Base-by-base conservation (phyloP, 2,113 vertebrate genomes). In the Sylvia atricapilla region DNA sequence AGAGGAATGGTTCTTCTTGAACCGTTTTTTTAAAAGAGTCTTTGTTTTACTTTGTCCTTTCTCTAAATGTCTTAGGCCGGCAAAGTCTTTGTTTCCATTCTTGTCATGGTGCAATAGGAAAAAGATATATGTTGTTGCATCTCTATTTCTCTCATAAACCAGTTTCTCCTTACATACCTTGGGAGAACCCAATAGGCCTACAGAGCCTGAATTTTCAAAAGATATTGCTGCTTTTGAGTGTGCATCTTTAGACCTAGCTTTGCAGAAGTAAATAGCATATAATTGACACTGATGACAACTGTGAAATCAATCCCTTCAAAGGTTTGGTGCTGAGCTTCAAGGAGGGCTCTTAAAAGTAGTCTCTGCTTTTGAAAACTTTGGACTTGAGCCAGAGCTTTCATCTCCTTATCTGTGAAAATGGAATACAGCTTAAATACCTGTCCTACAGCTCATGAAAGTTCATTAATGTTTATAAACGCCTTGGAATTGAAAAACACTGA, bases 371-470 rank as follows among this genome's bases (percentile, higher is more conserved):
- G 60, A 82, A 92, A 96, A 92, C 76, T 72, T 70, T 95, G 93
- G 92, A 92, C 80, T 76, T 93, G 27, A 90, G 86, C 93, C 93
- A 96, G 73, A 82, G 80, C 88, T 96, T 96, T 95, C 73, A 95
- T 95, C 86, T 96, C 39, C 86, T 96, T 95, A 94, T 95, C 80
- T 89, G 2, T 82, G 74, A 84, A 90, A 95, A 93, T 33, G 77
- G 60, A 86, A 82, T 81, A 86, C 0, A 0, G 62, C 62, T 94
- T 93, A 84, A 96, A 94, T 89, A 89, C 53, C 37, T 93, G 80
- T 93, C 60, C 53, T 84, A 49, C 66, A 84, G 41, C 80, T 87
- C 62, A 41, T 50, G 66, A 76, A 87, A 21, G 21, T 95, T 97
- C 35, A 33, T 66, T 79, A 91, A 78, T 89, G 87, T 89, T 87